These are phyloP conservation scores for Prionace glauca DNA, from an alignment of 2,797 vertebrate genomes.

Conservation along the genomic window DNA sequence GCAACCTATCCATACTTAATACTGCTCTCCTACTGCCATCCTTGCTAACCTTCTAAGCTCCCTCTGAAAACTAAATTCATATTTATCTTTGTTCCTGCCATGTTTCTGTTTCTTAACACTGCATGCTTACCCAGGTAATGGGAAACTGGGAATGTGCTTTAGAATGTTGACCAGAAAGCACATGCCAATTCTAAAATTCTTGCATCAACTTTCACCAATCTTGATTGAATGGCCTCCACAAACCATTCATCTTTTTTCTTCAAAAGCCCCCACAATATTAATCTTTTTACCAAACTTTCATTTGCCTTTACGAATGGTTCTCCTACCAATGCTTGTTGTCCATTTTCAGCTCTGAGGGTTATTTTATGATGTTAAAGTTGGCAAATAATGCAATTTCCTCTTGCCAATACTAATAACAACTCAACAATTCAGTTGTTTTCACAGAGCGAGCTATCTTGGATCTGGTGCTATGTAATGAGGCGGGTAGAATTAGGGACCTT, in stretches of 20 bases:
- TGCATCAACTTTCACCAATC: not conserved
- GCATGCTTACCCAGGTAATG: not conserved
- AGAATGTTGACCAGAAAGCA: too few species aligned
- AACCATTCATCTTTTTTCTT: not conserved
- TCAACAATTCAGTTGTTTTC: not conserved
- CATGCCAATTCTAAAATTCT: not conserved
- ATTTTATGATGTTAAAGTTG: not conserved
- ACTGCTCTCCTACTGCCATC: not conserved
- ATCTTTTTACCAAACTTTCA: not conserved
- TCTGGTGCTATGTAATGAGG: too few species aligned
- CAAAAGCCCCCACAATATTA: not conserved
- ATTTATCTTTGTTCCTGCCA: not conserved
- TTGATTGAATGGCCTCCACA: not conserved
- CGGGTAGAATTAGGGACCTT: too few species aligned
- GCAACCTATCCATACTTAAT: not conserved
- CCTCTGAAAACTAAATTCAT: not conserved
- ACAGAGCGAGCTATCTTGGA: too few species aligned
- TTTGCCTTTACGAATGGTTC: not conserved
- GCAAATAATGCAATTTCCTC: not conserved
- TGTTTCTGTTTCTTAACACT: not conserved
- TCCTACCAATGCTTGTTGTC: not conserved
- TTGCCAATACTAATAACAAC: not conserved
- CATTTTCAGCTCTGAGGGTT: not conserved
- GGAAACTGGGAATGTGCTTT: too few species aligned
- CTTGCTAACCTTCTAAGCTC: not conserved